Percentiles rank a stretch among this genome's conserved stretches.
phyloP scores from a whole-genome alignment of 2,797 vertebrate species.

The Odontamblyopus lacepedii region DNA sequence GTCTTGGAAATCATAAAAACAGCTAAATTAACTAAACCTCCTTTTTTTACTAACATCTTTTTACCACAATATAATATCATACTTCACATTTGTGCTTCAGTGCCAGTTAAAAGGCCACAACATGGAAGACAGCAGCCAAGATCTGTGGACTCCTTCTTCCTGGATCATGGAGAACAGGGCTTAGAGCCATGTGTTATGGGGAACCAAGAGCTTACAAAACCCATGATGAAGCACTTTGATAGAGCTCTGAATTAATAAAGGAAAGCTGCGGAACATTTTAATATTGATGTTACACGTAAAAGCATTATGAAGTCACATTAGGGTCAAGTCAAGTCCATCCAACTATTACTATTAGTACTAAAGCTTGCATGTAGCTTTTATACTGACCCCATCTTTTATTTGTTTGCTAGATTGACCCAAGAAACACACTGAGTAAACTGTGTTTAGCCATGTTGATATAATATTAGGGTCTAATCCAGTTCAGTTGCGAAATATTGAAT shows the following conservation, averaged over 20 bases:
- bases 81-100: slow-evolving; percentile 11
- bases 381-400: not conserved
- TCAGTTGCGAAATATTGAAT: slow-evolving; percentile 18
- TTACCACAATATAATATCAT: slow-evolving; percentile 12
- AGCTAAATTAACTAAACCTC: no score
- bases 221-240: slow-evolving; percentile 25
- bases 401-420: not conserved
- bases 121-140: slow-evolving; percentile 42
- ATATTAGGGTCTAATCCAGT: slow-evolving; percentile 21
- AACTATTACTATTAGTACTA: not conserved
- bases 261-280: slow-evolving; percentile 16
- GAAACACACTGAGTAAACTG: not conserved
- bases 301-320: not conserved
- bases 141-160: slow-evolving; percentile 46
- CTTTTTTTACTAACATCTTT: not conserved
- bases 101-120: slow-evolving; percentile 31
- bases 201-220: slow-evolving; percentile 39
- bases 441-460: not conserved
- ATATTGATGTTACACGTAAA: slow-evolving; percentile 4
- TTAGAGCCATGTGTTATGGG: slow-evolving; percentile 44
- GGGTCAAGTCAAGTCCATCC: not conserved
- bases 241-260: slow-evolving; percentile 36
- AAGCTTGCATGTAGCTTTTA: not conserved
- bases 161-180: slow-evolving; percentile 38
- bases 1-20: no score